Conservation (phyloP, 2,888 invertebrate genomes). For the Sphecodes monilicornis region DNA sequence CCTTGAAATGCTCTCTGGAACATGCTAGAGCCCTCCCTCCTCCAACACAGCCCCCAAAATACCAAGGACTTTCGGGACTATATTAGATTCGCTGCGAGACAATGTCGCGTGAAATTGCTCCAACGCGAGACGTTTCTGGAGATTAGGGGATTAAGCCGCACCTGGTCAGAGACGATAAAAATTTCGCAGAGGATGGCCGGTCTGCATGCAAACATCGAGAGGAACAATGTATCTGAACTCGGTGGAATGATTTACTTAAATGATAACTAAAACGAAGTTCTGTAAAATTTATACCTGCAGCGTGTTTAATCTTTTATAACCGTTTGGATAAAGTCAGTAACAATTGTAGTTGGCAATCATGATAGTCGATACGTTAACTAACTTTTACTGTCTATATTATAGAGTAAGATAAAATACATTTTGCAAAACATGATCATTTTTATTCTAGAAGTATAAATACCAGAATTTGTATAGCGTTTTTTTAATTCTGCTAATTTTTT, state of each 20-base stretch:
- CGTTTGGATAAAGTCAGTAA: too few relatives aligned
- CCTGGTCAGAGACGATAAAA: constrained; percentile 15
- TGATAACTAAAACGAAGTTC: neutral
- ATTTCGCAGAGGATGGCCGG: neutral
- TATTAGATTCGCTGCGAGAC: constrained; percentile 8
- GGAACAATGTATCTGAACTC: neutral
- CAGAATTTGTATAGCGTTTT: neutral
- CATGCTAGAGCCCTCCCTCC: neutral
- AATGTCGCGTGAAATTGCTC: constrained; percentile 1
- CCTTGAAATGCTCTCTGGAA: neutral
- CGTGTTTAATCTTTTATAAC: neutral
- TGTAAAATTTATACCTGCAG: too few relatives aligned
- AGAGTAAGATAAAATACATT: too few relatives aligned
- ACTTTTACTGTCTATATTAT: too few relatives aligned
- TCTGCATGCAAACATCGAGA: neutral
- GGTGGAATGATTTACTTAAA: neutral
- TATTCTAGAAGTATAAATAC: neutral
- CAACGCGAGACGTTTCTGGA: neutral
- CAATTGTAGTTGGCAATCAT: too few relatives aligned
- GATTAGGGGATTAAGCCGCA: constrained; percentile 12
- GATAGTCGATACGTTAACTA: too few relatives aligned
- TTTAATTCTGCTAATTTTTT: neutral
- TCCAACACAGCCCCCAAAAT: neutral
- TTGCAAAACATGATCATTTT: neutral
- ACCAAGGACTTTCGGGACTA: constrained; percentile 4